A percentile compares a stretch with the other conserved stretches of the same genome.
phyloP scores from a whole-genome alignment of 2,888 invertebrate genomes.

The Pterostichus niger region DNA sequence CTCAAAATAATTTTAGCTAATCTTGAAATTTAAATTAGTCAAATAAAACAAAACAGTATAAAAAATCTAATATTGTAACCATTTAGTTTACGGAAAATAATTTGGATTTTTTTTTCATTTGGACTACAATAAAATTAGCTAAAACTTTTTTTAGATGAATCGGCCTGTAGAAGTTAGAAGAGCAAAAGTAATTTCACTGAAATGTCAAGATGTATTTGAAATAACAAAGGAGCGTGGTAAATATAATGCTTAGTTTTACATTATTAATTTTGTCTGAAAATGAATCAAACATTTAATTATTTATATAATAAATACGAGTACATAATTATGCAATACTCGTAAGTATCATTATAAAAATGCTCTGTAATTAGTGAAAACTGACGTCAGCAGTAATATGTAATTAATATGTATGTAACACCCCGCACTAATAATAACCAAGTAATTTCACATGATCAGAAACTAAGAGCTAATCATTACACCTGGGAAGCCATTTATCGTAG shows the following conservation, averaged over 20 bases:
- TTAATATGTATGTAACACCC: background rate
- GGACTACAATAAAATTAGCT: too few relatives aligned
- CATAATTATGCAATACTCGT: too few relatives aligned
- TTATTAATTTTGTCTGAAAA: background rate
- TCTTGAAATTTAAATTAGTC: too few relatives aligned
- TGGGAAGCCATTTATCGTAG: background rate
- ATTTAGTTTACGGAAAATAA: too few relatives aligned
- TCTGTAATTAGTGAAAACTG: constrained; percentile 27
- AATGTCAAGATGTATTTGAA: background rate
- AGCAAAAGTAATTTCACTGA: background rate
- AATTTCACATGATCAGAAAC: constrained; percentile 1
- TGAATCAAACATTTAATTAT: background rate
- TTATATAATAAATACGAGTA: constrained; percentile 1
- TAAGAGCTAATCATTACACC: background rate
- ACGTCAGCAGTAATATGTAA: constrained; percentile 22
- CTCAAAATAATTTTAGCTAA: too few relatives aligned
- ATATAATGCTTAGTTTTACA: background rate
- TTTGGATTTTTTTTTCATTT: too few relatives aligned
- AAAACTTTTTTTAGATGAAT: too few relatives aligned
- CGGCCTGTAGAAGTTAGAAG: background rate
- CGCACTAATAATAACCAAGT: constrained; percentile 11
- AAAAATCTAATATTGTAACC: too few relatives aligned
- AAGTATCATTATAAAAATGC: background rate
- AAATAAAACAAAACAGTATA: too few relatives aligned
- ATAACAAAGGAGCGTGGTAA: background rate